Conservation (phyloP, 2,888 invertebrate genomes). For the Eupithecia dodoneata region DNA sequence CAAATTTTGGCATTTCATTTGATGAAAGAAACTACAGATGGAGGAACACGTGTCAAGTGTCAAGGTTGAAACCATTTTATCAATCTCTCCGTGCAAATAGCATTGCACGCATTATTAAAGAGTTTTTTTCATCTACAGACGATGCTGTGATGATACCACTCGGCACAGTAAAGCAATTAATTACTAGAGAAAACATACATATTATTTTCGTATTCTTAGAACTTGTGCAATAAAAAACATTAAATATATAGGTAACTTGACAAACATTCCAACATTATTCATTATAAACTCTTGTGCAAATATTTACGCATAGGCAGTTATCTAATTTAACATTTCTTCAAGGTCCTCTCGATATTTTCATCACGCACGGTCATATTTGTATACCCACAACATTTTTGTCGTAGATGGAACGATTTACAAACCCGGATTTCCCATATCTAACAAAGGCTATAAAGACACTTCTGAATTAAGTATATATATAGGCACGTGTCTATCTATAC, state of each 20-base stretch:
- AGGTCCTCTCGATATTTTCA: slow-evolving; percentile 57
- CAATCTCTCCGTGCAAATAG: too few relatives aligned
- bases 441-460: neutral
- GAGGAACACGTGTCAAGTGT: too few relatives aligned
- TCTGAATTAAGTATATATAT: neutral
- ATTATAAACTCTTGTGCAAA: slow-evolving; percentile 37
- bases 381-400: neutral
- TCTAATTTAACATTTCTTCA: slow-evolving; percentile 52
- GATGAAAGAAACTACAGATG: too few relatives aligned
- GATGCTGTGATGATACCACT: too few relatives aligned
- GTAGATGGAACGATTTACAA: neutral
- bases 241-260: slow-evolving; percentile 7
- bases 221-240: neutral
- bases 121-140: too few relatives aligned
- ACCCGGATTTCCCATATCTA: neutral
- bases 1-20: too few relatives aligned
- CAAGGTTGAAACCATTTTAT: too few relatives aligned
- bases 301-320: slow-evolving; percentile 41
- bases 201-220: neutral
- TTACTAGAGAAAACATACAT: neutral
- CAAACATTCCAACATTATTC: slow-evolving; percentile 23
- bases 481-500: too few relatives aligned
- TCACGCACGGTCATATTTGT: neutral
- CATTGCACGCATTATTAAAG: too few relatives aligned
- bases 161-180: too few relatives aligned